These are phyloP conservation scores for Aproaerema taeniolella DNA, from an alignment of 2,888 invertebrate genomes.

Conservation along the genomic window DNA sequence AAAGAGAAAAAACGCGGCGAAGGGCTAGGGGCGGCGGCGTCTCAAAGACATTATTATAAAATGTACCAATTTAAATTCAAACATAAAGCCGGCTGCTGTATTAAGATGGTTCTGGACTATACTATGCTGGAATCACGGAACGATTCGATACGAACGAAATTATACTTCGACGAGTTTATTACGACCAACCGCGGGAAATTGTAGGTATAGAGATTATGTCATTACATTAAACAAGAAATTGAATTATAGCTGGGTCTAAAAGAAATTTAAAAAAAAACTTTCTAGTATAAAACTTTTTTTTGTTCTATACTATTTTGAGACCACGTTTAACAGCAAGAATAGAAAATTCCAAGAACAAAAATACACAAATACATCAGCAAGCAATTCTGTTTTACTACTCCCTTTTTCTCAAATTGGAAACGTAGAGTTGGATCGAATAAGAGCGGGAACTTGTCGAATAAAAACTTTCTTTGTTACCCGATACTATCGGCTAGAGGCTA, in stretches of 20 bases:
- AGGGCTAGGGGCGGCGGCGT: constrained; percentile 50
- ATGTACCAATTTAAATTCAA: constrained; percentile 70
- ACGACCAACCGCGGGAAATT: no score
- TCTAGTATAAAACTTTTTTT: no score
- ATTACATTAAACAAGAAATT: no score
- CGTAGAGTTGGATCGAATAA: constrained; percentile 57
- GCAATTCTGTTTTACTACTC: constrained; percentile 38
- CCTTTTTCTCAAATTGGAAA: constrained; percentile 67
- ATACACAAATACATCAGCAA: neutral
- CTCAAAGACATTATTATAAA: constrained; percentile 63
- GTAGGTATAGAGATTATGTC: no score
- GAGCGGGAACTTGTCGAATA: constrained; percentile 58
- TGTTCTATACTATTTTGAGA: no score
- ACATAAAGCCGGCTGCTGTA: constrained; percentile 47
- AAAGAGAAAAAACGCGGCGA: constrained; percentile 49
- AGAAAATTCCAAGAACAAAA: neutral
- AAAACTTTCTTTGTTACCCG: constrained; percentile 75
- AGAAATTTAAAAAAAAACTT: no score
- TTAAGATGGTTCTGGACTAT: constrained; percentile 32
- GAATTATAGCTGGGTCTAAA: no score
- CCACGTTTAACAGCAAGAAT: no score
- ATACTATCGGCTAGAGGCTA: constrained; percentile 54
- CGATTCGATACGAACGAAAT: constrained; percentile 15
- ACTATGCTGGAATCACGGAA: no score
- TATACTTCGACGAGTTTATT: constrained; percentile 15